Conservation (phyloP, 2,797 vertebrate genomes). For the Pipistrellus pipistrellus region DNA sequence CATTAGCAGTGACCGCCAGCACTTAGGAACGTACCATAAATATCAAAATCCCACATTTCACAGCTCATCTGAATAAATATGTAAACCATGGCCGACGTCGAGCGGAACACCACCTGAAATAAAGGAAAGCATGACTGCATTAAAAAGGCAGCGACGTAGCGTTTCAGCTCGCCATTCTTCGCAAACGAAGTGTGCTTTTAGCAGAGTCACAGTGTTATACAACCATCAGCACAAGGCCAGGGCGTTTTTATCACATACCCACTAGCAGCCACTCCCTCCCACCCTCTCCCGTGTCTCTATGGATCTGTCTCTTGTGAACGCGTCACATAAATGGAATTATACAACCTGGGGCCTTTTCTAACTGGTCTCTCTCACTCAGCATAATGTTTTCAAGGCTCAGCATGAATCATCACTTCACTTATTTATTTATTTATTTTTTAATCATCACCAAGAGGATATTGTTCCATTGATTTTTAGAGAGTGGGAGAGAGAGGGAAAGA, state of each 20-base stretch:
- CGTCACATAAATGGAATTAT: not conserved
- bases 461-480: no score
- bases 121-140: slow-evolving; percentile 49
- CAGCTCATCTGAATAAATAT: slow-evolving; percentile 99
- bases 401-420: not conserved
- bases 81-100: slow-evolving; percentile 99
- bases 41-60: slow-evolving; percentile 99
- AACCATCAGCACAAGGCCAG: not conserved
- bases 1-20: slow-evolving; percentile 44
- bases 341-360: not conserved
- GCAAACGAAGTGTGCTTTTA: not conserved
- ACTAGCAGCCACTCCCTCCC: not conserved
- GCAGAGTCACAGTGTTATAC: not conserved
- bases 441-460: no score
- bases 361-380: not conserved
- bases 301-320: not conserved
- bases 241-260: not conserved
- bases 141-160: not conserved
- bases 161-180: not conserved
- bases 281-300: not conserved
- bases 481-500: no score
- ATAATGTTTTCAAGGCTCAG: not conserved
- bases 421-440: no score
- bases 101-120: slow-evolving; percentile 97
- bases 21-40: slow-evolving; percentile 91